Evolutionary conservation across 92 coral and sea anemone species (phyloP).

Genomic region (Blastomussa wellsi): DNA sequence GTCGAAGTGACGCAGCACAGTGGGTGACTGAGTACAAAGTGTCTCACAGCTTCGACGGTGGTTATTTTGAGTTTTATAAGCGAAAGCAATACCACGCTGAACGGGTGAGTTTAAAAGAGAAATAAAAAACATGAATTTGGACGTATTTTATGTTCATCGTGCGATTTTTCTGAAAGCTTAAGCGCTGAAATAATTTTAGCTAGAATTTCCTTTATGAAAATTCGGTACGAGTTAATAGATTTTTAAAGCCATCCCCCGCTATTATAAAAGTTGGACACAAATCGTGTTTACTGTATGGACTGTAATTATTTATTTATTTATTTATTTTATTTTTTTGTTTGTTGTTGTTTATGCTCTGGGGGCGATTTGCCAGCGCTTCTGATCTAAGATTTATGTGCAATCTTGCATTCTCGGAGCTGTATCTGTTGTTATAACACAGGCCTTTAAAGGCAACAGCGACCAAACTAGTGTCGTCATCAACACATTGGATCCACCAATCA

Average conservation of each 20-base stretch:
- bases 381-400: neutral
- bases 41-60: neutral
- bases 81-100: neutral
- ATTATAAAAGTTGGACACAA: too few relatives aligned
- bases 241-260: too few relatives aligned
- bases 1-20: neutral
- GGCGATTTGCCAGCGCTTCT: too few relatives aligned
- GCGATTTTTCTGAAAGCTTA: neutral
- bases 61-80: neutral
- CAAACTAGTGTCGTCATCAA: neutral
- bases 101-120: neutral
- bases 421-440: neutral
- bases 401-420: neutral
- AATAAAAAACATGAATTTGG: too few relatives aligned
- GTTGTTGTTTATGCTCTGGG: too few relatives aligned
- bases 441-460: constrained; percentile 18
- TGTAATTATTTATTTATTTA: too few relatives aligned
- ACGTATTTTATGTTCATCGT: neutral
- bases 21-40: constrained; percentile 18
- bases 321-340: too few relatives aligned
- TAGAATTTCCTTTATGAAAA: too few relatives aligned
- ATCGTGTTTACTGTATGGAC: too few relatives aligned
- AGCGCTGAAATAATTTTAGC: too few relatives aligned
- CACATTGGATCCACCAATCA: constrained; percentile 14
- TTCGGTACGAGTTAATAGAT: too few relatives aligned